Conservation (phyloP, 2,113 vertebrate species). For the Xiphophorus maculatus region DNA sequence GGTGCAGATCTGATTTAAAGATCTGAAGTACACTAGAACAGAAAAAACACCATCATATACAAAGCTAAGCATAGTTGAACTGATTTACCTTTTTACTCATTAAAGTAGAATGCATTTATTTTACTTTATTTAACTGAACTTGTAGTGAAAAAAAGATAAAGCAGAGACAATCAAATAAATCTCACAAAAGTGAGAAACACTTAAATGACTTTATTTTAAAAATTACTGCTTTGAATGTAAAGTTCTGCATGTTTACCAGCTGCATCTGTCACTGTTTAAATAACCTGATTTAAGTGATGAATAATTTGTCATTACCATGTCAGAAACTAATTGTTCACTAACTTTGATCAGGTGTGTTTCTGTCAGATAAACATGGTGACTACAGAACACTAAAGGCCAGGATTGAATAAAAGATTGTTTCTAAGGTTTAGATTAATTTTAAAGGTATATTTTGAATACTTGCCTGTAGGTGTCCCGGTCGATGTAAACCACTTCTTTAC, state of each 20-base stretch:
- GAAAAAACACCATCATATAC: not conserved
- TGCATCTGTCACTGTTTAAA: not conserved
- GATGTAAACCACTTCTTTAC: conserved; percentile 84
- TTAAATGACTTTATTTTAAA: not conserved
- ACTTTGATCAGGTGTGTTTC: not conserved
- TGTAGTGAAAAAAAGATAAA: not conserved
- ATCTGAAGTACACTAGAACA: conserved; percentile 90
- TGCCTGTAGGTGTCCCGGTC: conserved; percentile 88
- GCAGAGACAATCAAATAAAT: not conserved
- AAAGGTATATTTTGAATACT: conserved; percentile 3
- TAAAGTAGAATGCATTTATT: not conserved
- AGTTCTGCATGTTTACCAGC: not conserved
- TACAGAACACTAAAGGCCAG: not conserved
- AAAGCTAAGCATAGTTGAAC: not conserved
- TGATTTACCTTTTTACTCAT: not conserved
- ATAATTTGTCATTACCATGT: not conserved
- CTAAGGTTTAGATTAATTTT: not conserved
- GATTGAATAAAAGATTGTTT: not conserved
- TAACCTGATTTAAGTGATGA: not conserved
- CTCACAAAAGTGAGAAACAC: not conserved
- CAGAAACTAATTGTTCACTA: not conserved
- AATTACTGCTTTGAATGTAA: not conserved
- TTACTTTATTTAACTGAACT: too few relatives aligned
- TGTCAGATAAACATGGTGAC: not conserved
- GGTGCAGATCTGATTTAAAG: conserved; percentile 96